Conservation (phyloP, 2,113 vertebrate genomes). For the Gavialis gangeticus region DNA sequence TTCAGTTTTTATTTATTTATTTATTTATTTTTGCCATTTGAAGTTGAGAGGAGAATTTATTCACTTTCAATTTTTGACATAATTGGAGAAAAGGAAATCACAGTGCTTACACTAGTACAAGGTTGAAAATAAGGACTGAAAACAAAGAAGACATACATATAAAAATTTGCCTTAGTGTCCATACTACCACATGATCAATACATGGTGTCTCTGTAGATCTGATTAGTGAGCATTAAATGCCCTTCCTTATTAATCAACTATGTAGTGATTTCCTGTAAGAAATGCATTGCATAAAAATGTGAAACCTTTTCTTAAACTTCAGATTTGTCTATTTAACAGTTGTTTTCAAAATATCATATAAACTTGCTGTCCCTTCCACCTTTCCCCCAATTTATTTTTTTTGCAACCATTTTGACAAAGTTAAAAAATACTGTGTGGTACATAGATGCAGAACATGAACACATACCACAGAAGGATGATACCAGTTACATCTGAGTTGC, state of each 20-base stretch:
- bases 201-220: constrained; percentile 32
- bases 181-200: constrained; percentile 41
- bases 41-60: constrained; percentile 25
- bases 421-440: neutral
- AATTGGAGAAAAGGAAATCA: constrained; percentile 28
- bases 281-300: constrained; percentile 16
- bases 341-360: neutral
- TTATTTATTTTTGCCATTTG: neutral
- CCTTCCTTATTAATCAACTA: constrained; percentile 51
- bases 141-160: constrained; percentile 44
- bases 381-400: neutral
- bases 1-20: neutral
- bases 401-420: neutral
- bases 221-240: constrained; percentile 44
- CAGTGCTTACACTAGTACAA: neutral
- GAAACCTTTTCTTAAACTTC: neutral
- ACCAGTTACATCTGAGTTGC: neutral
- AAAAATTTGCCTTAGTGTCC: constrained; percentile 13
- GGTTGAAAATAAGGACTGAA: constrained; percentile 36
- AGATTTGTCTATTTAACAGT: neutral
- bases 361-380: neutral
- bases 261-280: constrained; percentile 48
- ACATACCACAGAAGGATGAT: neutral
- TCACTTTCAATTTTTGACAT: neutral
- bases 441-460: neutral